These are phyloP conservation scores for Gephyroberyx darwinii DNA, from an alignment of 2,797 vertebrate genomes.

Conservation along the genomic window DNA sequence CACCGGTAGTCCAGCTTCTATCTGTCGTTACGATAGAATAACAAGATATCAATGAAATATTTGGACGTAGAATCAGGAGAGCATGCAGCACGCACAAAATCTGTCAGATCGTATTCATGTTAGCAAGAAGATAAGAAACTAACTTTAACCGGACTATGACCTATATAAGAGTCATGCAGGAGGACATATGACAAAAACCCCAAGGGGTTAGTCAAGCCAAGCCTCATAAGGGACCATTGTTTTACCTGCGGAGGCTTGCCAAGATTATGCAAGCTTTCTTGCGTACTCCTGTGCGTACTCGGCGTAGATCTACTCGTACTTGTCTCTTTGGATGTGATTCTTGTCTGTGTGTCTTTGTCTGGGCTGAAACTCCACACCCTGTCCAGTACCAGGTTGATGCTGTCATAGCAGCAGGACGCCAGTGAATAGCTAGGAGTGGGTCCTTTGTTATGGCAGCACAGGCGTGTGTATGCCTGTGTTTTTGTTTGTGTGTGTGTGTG, in stretches of 20 bases:
- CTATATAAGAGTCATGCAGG: neutral
- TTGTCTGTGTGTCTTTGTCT: conserved; percentile 25
- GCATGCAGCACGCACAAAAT: neutral
- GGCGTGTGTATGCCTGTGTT: neutral
- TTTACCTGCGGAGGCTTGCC: conserved; percentile 18
- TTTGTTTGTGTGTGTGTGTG: conserved; percentile 15
- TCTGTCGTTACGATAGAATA: neutral
- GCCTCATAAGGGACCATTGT: conserved; percentile 46
- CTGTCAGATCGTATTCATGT: neutral
- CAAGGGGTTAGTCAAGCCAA: conserved; percentile 1
- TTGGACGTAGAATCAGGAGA: neutral
- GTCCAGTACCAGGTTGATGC: conserved; percentile 21
- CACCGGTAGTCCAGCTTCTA: neutral
- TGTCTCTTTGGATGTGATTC: neutral
- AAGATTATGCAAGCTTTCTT: neutral
- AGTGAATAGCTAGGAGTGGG: neutral
- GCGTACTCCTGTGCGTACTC: too few relatives aligned
- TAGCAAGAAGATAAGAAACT: conserved; percentile 4
- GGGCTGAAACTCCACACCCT: conserved; percentile 64
- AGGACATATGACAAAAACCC: conserved; percentile 6
- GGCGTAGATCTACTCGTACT: neutral
- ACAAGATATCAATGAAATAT: neutral
- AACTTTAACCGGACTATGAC: neutral
- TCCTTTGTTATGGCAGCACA: conserved; percentile 27
- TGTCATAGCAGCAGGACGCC: conserved; percentile 30